These are phyloP conservation scores for Aplocera efformata DNA, from an alignment of 2,888 invertebrate genomes.

Conservation along the genomic window DNA sequence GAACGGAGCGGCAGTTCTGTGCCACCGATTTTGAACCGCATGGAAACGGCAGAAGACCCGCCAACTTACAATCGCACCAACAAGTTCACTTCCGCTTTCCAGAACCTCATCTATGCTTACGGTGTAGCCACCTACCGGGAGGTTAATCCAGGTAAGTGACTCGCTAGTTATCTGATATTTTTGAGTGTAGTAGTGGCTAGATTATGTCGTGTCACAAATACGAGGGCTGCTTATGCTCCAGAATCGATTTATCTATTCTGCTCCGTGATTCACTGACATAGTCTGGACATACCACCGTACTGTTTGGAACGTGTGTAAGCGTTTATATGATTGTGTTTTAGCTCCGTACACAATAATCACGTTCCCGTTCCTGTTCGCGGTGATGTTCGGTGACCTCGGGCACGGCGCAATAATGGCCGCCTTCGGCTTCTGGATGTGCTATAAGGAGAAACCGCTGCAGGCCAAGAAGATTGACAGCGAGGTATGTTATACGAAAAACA, in stretches of 20 bases:
- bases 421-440: conserved; percentile 96
- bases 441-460: conserved; percentile 94
- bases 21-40: conserved; percentile 96
- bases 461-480: conserved; percentile 95
- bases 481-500: conserved; percentile 70
- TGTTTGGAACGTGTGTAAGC: no score
- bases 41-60: conserved; percentile 93
- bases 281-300: no score
- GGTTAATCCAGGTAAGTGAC: conserved; percentile 91
- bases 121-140: conserved; percentile 97
- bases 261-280: no score
- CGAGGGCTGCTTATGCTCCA: no score
- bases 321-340: conserved; percentile 31
- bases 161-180: background rate
- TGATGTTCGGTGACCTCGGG: conserved; percentile 99
- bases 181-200: no score
- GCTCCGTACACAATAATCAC: conserved; percentile 98
- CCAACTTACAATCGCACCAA: conserved; percentile 98
- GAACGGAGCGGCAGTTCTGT: conserved; percentile 96
- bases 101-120: conserved; percentile 96
- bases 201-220: no score
- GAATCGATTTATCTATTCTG: no score
- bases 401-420: conserved; percentile 96
- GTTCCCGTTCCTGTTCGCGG: conserved; percentile 98
- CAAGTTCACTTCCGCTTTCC: conserved; percentile 97